These are phyloP conservation scores for Brachylomia viminalis DNA, from an alignment of 2,888 invertebrate genomes.

Conservation along the genomic window DNA sequence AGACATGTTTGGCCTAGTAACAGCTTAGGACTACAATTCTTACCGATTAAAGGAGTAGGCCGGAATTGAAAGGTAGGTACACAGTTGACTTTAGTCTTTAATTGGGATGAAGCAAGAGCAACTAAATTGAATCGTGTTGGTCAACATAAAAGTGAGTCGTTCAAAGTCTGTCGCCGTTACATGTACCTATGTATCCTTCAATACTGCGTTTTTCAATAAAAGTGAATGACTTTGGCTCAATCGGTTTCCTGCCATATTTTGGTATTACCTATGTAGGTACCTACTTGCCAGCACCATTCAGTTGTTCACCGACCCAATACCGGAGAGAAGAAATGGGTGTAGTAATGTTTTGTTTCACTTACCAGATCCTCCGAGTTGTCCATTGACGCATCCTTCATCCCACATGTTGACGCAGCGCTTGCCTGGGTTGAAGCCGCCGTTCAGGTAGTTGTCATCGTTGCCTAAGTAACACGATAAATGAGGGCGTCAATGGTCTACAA, in stretches of 20 bases:
- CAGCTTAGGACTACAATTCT: not conserved
- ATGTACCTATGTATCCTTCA: not conserved
- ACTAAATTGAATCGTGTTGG: not conserved
- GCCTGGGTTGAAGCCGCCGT: constrained; percentile 83
- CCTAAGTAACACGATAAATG: constrained; percentile 7
- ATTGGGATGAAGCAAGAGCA: not conserved
- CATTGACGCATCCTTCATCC: constrained; percentile 89
- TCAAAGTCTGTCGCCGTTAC: not conserved
- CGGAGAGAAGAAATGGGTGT: not conserved
- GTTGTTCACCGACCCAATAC: constrained; percentile 70
- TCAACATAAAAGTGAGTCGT: not conserved
- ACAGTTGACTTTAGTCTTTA: not conserved
- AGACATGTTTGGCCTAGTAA: constrained; percentile 2
- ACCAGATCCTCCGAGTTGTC: constrained; percentile 86
- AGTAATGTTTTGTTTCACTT: constrained; percentile 25
- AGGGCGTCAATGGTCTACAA: too few species aligned
- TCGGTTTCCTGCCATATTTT: too few species aligned
- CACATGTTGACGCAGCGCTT: constrained; percentile 88
- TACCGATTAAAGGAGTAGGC: not conserved
- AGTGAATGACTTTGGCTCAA: too few species aligned
- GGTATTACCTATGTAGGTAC: too few species aligned
- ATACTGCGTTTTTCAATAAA: too few species aligned
- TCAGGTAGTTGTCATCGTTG: constrained; percentile 75
- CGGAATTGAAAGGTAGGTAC: not conserved
- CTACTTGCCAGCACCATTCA: constrained; percentile 84